Base-by-base conservation (phyloP, 1,140 invertebrate species). In the Drosophila arawakana region DNA sequence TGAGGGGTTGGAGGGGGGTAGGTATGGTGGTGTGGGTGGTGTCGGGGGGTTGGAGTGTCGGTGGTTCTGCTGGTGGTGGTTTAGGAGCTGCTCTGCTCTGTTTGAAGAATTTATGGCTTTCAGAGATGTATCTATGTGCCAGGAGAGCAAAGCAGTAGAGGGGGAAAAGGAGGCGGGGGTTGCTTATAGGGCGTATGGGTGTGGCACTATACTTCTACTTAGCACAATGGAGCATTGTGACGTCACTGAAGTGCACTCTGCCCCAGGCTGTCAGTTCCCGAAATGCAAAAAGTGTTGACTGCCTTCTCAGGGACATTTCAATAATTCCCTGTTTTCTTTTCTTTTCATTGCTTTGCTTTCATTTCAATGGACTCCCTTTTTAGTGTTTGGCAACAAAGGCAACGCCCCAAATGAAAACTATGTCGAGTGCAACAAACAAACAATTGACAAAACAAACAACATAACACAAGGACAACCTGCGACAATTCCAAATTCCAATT, bases 31-130 rank as follows among this genome's bases (percentile, higher is more conserved):
- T 21, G 18, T 1, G 43, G 52, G 7, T 35, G 54, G 15, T 15
- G 15, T 15, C 15, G 15, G 18, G 18, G 18, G 18, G 18, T 21
- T 21, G 13, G 39, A 47, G 47, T 21, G 49, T n/a, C 18, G 37
- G 15, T 49, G 18, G n/a, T 34, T 65, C 10, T 72, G 34, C 39
- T 18, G 75, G 60, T 78, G 71, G 55, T 71, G 80, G 76, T 68
- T 81, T 84, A 84, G 81, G 71, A 79, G 85, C 81, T 89, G 68
- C 70, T 30, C 73, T 73, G 83, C 75, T 81, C 76, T 65, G 76
- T 91, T 91, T 91, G 89, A 91, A 79, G 89, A 91, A 91, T 91
- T 91, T 91, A 91, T 91, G 89, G 90, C 84, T 75, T 88, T 80
- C 78, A 83, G 80, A 91, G 88, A 91, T 91, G 88, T 90, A 91